phyloP scores from a whole-genome alignment of 1,140 invertebrate genomes.

The Zaprionus vittiger region DNA sequence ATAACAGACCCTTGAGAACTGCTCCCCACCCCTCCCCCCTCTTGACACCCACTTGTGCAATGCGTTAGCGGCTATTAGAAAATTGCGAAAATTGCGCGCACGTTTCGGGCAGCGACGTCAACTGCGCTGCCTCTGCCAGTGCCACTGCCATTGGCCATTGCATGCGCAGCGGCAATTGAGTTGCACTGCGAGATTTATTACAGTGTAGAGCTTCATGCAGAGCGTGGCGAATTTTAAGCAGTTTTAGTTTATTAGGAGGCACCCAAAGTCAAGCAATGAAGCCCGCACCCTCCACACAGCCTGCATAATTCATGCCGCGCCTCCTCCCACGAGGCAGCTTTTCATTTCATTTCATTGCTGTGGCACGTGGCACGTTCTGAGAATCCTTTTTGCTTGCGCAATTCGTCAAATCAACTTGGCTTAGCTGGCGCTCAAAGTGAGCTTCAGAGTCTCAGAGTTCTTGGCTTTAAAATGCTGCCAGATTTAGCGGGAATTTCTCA shows the following conservation, averaged over 20 bases:
- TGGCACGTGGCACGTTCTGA: constrained; percentile 4
- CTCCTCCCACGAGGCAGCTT: constrained; percentile 29
- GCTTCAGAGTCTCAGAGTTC: not conserved
- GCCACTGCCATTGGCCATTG: constrained; percentile 39
- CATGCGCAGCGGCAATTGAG: constrained; percentile 70
- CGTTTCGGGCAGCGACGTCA: constrained; percentile 51
- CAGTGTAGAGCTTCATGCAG: constrained; percentile 48
- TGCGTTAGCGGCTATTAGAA: constrained; percentile 78
- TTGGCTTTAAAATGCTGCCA: not conserved
- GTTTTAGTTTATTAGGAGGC: constrained; percentile 75
- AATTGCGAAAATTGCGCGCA: constrained; percentile 81
- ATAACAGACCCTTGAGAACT: constrained; percentile 39
- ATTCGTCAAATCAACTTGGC: not conserved
- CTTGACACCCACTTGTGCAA: not conserved
- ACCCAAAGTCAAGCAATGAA: constrained; percentile 7
- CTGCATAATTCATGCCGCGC: constrained; percentile 70
- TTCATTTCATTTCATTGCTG: constrained; percentile 9
- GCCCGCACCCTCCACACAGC: not conserved
- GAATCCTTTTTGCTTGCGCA: not conserved
- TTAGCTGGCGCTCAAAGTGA: not conserved
- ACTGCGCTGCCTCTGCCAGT: constrained; percentile 4
- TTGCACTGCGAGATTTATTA: constrained; percentile 79
- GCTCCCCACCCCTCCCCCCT: not conserved
- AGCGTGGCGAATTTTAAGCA: constrained; percentile 72
- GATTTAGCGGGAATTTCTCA: not conserved